Percentiles rank a stretch among this genome's conserved stretches.
These are phyloP conservation scores for Australoheros facetus DNA, from an alignment of 2,797 vertebrate species.

Conservation along the genomic window DNA sequence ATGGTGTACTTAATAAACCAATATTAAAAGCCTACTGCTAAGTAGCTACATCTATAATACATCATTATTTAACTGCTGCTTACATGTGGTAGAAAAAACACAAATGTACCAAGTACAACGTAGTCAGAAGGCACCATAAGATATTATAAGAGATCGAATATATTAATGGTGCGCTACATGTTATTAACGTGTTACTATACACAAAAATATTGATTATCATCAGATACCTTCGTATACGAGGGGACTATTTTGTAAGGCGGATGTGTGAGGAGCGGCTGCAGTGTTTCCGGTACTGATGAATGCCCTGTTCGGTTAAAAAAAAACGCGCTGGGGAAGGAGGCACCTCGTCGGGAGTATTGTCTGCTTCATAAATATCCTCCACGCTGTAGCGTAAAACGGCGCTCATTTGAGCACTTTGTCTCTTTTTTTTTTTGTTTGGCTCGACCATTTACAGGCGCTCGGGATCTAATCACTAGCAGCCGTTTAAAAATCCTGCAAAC, in stretches of 20 bases:
- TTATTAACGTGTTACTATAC: neutral
- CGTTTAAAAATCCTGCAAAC: neutral
- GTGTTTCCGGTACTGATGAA: conserved; percentile 49
- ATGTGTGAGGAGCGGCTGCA: conserved; percentile 32
- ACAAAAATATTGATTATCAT: neutral
- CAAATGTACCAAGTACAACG: neutral
- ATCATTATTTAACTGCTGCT: neutral
- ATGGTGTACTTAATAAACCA: neutral
- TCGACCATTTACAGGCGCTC: neutral
- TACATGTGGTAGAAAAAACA: neutral
- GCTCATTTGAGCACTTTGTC: neutral
- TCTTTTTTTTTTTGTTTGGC: neutral
- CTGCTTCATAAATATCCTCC: neutral
- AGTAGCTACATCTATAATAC: neutral
- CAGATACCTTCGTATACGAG: neutral
- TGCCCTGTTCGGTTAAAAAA: conserved; percentile 38
- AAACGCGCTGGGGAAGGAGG: conserved; percentile 2
- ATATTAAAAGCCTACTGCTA: neutral
- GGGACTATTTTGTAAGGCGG: conserved; percentile 78
- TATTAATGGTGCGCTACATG: neutral
- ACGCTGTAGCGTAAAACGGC: neutral
- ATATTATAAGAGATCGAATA: neutral
- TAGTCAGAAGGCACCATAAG: neutral
- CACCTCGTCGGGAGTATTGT: neutral
- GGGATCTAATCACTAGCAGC: neutral